Conservation (phyloP, 2,113 vertebrate species). For the Cynocephalus volans region DNA sequence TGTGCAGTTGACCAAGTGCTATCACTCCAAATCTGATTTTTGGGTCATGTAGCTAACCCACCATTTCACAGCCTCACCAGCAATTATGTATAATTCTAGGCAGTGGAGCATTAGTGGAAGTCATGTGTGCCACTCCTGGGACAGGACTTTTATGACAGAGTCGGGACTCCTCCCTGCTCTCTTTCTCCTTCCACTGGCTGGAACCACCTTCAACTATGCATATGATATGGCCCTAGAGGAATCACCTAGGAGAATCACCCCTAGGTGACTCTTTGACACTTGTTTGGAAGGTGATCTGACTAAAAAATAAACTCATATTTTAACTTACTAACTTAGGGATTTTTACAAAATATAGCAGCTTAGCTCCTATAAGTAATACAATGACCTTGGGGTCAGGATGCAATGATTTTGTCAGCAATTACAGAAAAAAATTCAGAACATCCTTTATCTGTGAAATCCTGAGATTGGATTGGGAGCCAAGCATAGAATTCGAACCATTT, state of each 20-base stretch:
- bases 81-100: background rate
- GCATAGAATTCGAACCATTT: background rate
- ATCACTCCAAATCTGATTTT: background rate
- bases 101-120: background rate
- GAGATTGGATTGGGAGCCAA: background rate
- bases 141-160: background rate
- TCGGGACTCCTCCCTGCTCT: background rate
- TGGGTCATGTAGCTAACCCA: background rate
- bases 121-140: background rate
- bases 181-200: background rate
- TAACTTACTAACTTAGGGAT: background rate
- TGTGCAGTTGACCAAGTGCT: background rate
- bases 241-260: background rate
- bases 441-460: slow-evolving; percentile 57
- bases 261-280: background rate
- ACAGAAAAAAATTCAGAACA: background rate
- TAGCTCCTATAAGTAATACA: slow-evolving; percentile 1
- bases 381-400: slow-evolving; percentile 22
- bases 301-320: slow-evolving; percentile 42
- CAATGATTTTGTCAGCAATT: slow-evolving; percentile 19
- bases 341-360: background rate
- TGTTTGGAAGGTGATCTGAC: background rate
- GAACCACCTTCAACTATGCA: background rate
- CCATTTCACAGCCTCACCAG: background rate
- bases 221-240: background rate